A percentile compares a stretch with the other conserved stretches of the same genome.
phyloP scores from a whole-genome alignment of 2,113 vertebrate genomes.

The Setophaga coronata region DNA sequence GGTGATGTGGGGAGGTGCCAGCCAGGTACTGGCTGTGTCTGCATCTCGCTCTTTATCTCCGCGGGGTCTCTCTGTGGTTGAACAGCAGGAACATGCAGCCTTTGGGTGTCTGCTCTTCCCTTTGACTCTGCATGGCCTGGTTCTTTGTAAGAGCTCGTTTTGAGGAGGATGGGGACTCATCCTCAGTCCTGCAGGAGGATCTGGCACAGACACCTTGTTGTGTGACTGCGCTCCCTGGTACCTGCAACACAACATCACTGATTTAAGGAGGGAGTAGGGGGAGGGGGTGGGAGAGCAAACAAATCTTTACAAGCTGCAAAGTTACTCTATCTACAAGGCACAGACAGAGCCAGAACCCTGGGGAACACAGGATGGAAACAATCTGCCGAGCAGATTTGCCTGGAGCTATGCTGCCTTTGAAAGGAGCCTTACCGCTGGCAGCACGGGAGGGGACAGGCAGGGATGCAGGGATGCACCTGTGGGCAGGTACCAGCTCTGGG shows the following conservation, averaged over 20 bases:
- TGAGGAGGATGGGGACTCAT: accelerated
- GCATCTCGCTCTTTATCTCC: neutral
- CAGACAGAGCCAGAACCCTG: slow-evolving; percentile 44
- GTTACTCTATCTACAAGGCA: slow-evolving; percentile 46
- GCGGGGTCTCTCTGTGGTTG: neutral
- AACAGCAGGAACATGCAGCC: neutral
- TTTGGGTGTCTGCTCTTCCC: neutral
- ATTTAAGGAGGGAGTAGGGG: neutral
- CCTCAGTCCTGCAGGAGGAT: neutral
- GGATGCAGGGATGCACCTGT: neutral
- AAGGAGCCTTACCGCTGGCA: neutral
- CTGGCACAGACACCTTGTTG: neutral
- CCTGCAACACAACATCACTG: neutral
- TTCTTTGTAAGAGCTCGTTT: neutral
- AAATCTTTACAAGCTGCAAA: slow-evolving; percentile 55
- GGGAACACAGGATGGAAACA: slow-evolving; percentile 38
- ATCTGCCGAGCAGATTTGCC: slow-evolving; percentile 43
- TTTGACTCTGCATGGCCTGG: accelerated
- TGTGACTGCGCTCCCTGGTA: accelerated
- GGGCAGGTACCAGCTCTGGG: neutral
- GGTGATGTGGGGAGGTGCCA: neutral
- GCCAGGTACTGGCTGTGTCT: neutral
- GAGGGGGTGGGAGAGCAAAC: neutral
- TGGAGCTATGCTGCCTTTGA: slow-evolving; percentile 21
- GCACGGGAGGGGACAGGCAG: neutral